Evolutionary conservation across 2,888 invertebrate genomes (phyloP).

Genomic region (Melanostoma scalare): DNA sequence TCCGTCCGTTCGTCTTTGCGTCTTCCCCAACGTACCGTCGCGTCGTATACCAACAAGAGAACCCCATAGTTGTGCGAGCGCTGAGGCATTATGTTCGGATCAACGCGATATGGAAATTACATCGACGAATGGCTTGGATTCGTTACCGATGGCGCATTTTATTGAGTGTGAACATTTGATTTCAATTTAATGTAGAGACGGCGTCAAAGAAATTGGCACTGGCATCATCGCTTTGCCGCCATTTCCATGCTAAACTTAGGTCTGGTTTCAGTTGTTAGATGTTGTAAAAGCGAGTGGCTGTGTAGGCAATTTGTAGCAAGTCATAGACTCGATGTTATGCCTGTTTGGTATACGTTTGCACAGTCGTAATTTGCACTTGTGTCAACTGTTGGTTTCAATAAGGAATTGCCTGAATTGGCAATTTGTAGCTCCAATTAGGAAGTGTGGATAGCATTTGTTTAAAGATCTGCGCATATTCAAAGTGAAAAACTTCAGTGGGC

Average conservation of each 20-base stretch:
- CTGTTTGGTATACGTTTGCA: constrained; percentile 11
- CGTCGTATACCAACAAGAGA: not conserved
- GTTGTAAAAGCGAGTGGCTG: constrained; percentile 49
- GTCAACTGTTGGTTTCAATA: constrained; percentile 66
- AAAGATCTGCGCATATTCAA: constrained; percentile 26
- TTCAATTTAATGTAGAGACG: constrained; percentile 67
- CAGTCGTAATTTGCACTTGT: constrained; percentile 62
- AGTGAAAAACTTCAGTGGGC: constrained; percentile 45
- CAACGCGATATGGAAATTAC: constrained; percentile 70
- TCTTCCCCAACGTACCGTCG: not conserved
- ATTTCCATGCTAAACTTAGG: not conserved
- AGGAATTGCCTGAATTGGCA: constrained; percentile 68
- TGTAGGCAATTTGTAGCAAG: constrained; percentile 68
- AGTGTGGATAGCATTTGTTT: constrained; percentile 57
- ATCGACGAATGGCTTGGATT: constrained; percentile 47
- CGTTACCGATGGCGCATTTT: constrained; percentile 67
- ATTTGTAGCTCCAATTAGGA: constrained; percentile 71
- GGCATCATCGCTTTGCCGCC: constrained; percentile 48
- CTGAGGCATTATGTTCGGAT: constrained; percentile 56
- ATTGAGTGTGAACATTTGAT: constrained; percentile 73
- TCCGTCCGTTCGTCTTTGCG: constrained; percentile 12
- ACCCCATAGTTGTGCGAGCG: constrained; percentile 19
- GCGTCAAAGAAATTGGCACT: constrained; percentile 67
- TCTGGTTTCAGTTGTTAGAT: constrained; percentile 26
- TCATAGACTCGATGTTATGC: constrained; percentile 32